Base-by-base conservation (phyloP, 2,113 vertebrate genomes). In the Tachuris rubrigastra region DNA sequence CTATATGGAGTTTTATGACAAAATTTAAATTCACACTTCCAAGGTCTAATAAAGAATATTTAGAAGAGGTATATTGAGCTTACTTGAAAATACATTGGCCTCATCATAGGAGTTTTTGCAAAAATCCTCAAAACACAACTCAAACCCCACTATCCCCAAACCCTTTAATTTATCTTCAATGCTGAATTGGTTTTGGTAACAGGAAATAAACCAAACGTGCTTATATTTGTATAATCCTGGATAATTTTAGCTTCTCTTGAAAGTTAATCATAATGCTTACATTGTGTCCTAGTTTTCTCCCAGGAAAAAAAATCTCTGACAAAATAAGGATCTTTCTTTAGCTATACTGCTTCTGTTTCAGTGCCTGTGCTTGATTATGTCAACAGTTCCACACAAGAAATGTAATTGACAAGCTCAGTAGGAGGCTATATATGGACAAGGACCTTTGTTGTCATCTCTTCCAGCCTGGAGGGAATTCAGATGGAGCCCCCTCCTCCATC, bases 231-330 rank as follows among this genome's bases (percentile, higher is more conserved):
- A 60, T 91, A 96, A 95, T 90, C 92, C 95, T 78, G 79, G 88
- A 95, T 95, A 92, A 96, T 95, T 96, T 95, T 93, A 96, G 85
- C 83, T 49, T 95, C 33, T 69, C 79, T 62, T 93, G 41, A 68
- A 90, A 93, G 60, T 88, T 92, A 95, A 91, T 94, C 60, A 0
- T 90, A 80, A 84, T 72, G 88, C 85, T 86, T 91, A 27, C n/a
- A 16, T 89, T 78, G 72, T 92, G 93, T 44, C 95, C 95, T 96
- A 95, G 33, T 96, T 97, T 96, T 94, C 44, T 78, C 47, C 52
- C 53, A 78, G 41, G 31, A 65, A 95, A 90, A 90, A 94, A 92
- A 24, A 22, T 56, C 58, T 71, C 47, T 85, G 79, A 92, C 55
- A 95, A 93, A 90, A 74, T 55, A 39, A 52, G 63, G 44, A 56